Evolutionary conservation across 2,797 vertebrate genomes (phyloP).

Genomic region (Characodon lateralis): DNA sequence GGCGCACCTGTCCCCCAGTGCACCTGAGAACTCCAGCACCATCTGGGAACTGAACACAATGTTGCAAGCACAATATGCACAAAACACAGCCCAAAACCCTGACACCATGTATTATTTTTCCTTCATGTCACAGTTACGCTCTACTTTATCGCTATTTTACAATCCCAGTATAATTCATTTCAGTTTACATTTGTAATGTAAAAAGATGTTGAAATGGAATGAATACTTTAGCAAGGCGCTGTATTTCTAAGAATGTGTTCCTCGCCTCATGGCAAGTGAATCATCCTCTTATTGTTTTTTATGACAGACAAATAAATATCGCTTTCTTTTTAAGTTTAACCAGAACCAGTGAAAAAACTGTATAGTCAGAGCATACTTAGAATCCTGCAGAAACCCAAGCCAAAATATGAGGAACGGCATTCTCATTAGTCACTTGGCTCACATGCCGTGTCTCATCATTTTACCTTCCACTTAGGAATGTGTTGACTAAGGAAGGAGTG

Average conservation of each 20-base stretch:
- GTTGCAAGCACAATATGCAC: too few species aligned
- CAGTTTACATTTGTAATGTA: not conserved
- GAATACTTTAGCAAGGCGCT: not conserved
- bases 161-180: not conserved
- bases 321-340: not conserved
- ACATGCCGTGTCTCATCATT: constrained; percentile 12
- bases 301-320: not conserved
- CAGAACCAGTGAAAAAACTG: not conserved
- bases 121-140: not conserved
- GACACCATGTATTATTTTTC: not conserved
- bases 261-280: not conserved
- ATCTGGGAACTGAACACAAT: too few species aligned
- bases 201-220: not conserved
- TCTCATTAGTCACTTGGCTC: constrained; percentile 12
- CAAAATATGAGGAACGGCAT: constrained; percentile 6
- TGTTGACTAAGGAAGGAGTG: constrained; percentile 36
- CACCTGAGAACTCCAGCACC: too few species aligned
- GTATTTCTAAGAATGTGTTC: not conserved
- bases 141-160: not conserved
- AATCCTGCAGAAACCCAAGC: not conserved
- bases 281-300: not conserved
- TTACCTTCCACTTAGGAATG: constrained; percentile 30
- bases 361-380: not conserved
- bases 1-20: too few species aligned
- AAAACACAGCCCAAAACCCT: too few species aligned